Conservation (phyloP, 2,888 invertebrate species). For the Julus scandinavius region DNA sequence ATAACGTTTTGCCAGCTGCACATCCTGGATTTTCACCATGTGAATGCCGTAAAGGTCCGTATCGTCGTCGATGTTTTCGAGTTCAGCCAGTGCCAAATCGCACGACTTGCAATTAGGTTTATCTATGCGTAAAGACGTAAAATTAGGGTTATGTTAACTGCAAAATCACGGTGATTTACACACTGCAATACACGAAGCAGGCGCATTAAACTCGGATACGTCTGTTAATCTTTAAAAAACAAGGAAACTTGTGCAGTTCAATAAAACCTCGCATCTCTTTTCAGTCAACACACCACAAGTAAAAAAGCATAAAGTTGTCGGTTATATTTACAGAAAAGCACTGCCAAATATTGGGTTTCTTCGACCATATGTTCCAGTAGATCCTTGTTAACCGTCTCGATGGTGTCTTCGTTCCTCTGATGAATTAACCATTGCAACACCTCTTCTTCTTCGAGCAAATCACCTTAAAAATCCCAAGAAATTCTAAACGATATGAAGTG, state of each 20-base stretch:
- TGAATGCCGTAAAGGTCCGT: constrained; percentile 85
- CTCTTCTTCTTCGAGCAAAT: constrained; percentile 90
- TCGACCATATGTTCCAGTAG: constrained; percentile 85
- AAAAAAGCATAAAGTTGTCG: too few relatives aligned
- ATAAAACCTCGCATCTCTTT: too few relatives aligned
- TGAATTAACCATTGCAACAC: constrained; percentile 88
- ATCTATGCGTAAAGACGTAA: constrained; percentile 69
- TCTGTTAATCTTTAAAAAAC: too few relatives aligned
- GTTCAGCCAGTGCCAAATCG: constrained; percentile 86
- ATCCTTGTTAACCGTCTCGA: constrained; percentile 94
- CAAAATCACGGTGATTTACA: too few relatives aligned
- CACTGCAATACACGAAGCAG: too few relatives aligned
- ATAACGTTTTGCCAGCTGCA: constrained; percentile 89
- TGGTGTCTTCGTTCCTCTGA: constrained; percentile 89
- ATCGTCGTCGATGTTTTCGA: constrained; percentile 90
- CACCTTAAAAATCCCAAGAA: constrained; percentile 67
- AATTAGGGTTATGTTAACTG: too few relatives aligned
- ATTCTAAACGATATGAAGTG: not conserved
- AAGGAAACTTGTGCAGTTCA: too few relatives aligned
- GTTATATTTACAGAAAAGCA: constrained; percentile 79
- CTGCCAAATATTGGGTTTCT: constrained; percentile 93
- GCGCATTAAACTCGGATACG: too few relatives aligned
- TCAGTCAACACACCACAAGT: too few relatives aligned
- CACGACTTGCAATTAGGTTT: constrained; percentile 92
- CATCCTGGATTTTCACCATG: constrained; percentile 92